Percentiles rank a stretch among this genome's conserved stretches.
Evolutionary conservation across 2,888 invertebrate species (phyloP).

Genomic region (Pherbina coryleti): DNA sequence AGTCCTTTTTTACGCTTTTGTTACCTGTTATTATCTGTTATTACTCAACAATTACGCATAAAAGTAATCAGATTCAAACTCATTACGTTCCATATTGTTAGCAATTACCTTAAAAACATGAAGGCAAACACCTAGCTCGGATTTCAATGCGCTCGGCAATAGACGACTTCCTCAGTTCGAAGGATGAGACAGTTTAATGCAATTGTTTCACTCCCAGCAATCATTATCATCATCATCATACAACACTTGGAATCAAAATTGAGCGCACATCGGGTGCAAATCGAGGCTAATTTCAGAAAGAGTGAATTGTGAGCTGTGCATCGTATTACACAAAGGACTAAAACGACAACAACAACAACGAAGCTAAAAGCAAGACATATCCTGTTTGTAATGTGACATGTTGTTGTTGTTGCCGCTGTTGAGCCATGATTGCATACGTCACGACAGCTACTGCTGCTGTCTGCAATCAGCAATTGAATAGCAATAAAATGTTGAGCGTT

Average conservation of each 20-base stretch:
- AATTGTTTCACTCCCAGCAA: slow-evolving; percentile 15
- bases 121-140: slow-evolving; percentile 48
- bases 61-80: slow-evolving; percentile 59
- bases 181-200: slow-evolving; percentile 1
- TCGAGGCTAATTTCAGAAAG: slow-evolving; percentile 26
- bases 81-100: slow-evolving; percentile 61
- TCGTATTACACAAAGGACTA: slow-evolving; percentile 52
- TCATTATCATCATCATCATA: too few relatives aligned
- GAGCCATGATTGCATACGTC: neutral
- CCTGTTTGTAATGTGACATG: neutral
- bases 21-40: slow-evolving; percentile 40
- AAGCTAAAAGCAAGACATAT: slow-evolving; percentile 27
- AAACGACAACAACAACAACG: slow-evolving; percentile 27
- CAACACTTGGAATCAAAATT: slow-evolving; percentile 13
- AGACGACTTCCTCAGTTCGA: neutral
- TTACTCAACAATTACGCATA: slow-evolving; percentile 47
- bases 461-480: slow-evolving; percentile 59
- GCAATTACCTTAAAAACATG: slow-evolving; percentile 53
- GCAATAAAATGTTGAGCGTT: slow-evolving; percentile 58
- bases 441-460: neutral
- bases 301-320: slow-evolving; percentile 38
- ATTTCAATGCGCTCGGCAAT: neutral
- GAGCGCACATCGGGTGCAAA: slow-evolving; percentile 5
- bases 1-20: neutral
- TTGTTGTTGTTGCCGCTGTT: neutral